Evolutionary conservation across 64 coral and sea anemone genomes (phyloP).

Genomic region (Stichodactyla helianthus): DNA sequence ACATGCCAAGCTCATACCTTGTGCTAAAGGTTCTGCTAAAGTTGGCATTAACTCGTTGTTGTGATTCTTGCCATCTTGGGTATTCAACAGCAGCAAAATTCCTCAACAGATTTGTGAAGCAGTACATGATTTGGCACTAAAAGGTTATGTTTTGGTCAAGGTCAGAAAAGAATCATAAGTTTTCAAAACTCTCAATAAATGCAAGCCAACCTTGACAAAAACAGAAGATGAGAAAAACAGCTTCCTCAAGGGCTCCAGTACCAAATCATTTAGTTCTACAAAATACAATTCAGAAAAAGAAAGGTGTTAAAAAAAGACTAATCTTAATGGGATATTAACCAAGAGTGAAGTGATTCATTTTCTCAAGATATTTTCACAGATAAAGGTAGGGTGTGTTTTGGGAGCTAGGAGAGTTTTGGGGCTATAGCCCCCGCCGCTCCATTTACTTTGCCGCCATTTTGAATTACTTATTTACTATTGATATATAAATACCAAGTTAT

Average conservation of each 20-base stretch:
- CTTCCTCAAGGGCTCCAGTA: conserved; percentile 80
- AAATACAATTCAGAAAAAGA: background rate
- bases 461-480: too few species aligned
- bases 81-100: conserved; percentile 71
- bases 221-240: conserved; percentile 80
- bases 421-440: too few species aligned
- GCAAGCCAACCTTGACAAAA: conserved; percentile 66
- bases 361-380: too few species aligned
- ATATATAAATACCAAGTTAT: too few species aligned
- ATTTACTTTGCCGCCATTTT: too few species aligned
- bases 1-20: background rate
- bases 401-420: too few species aligned
- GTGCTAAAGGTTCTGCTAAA: conserved; percentile 29
- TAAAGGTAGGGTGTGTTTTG: too few species aligned
- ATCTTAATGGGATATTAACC: too few species aligned
- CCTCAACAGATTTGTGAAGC: conserved; percentile 74
- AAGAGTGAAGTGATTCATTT: too few species aligned
- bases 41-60: background rate
- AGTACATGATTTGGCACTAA: conserved; percentile 90
- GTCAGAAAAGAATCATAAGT: too few species aligned
- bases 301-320: background rate
- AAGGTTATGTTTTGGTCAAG: background rate
- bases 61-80: conserved; percentile 56
- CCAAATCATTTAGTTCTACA: conserved; percentile 86
- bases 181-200: background rate